phyloP scores from a whole-genome alignment of 2,113 vertebrate species.

The Nibea albiflora region DNA sequence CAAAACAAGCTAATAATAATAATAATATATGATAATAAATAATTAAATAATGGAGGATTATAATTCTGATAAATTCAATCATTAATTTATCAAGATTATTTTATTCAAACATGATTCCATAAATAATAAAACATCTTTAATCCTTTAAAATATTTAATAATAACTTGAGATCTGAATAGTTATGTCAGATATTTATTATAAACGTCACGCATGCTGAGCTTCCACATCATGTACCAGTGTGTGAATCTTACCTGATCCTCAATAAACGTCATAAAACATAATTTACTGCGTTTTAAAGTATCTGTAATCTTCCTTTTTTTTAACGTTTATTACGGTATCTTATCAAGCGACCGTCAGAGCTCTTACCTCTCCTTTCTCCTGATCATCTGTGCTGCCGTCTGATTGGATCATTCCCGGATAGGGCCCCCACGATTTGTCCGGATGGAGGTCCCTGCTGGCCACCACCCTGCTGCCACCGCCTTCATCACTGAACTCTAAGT shows the following conservation, averaged over 20 bases:
- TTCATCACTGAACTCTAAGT: constrained; percentile 82
- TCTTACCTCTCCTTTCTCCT: constrained; percentile 68
- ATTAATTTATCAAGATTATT: too few relatives aligned
- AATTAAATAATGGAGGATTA: background rate
- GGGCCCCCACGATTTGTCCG: constrained; percentile 90
- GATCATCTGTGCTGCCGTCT: constrained; percentile 55
- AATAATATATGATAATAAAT: background rate
- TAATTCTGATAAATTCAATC: background rate
- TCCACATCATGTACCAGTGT: too few relatives aligned
- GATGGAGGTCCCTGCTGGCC: constrained; percentile 76
- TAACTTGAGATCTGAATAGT: too few relatives aligned
- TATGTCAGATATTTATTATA: background rate
- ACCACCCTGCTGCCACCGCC: constrained; percentile 79
- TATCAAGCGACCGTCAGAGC: background rate
- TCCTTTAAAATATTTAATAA: background rate
- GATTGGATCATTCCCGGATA: constrained; percentile 87
- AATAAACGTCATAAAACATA: background rate
- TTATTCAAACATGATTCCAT: background rate
- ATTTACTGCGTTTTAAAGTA: background rate
- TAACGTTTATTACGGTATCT: too few relatives aligned
- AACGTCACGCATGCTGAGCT: background rate
- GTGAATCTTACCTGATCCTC: background rate
- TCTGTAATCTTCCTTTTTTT: too few relatives aligned
- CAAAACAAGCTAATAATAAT: too few relatives aligned
- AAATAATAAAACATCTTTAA: background rate